Evolutionary conservation across 2,888 invertebrate genomes (phyloP), one percentile per base, ranked within the genome.

Genomic region (Pandemis cinnamomeana): DNA sequence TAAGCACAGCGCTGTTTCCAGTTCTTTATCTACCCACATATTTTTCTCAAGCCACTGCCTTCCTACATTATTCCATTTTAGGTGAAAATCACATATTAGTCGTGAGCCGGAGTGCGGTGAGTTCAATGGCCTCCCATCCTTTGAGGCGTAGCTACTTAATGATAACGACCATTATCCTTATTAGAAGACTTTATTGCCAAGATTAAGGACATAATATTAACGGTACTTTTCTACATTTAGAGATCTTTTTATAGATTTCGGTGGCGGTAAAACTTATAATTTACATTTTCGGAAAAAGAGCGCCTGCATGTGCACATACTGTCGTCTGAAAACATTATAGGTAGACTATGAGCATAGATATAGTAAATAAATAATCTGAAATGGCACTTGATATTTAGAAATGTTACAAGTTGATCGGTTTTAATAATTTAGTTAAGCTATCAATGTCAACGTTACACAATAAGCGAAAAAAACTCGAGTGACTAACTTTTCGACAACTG

Each of bases 61-160:
- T 20, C 60, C 71, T 66, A 72, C 67, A 71, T 69, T 69, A 41
- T 53, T 71, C 63, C 72, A 66, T 67, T 67, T 71, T 68, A 60
- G 72, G 68, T 77, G 42, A 69, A 71, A 75, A 69, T 64, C 76
- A 62, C 42, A 71, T 48, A 67, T n/a, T 44, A 53, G 71, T 71
- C 20, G 42, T 58, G 58, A 44, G 61, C 15, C 71, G 64, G 60
- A 75, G 62, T 67, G 51, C 60, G 42, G 82, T 79, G 80, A 84
- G 89, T 87, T 90, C 88, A 88, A 85, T 81, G 85, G 83, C 84
- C 85, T 81, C 77, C 69, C 60, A 67, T 70, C 74, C 74, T 80
- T 75, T 78, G 72, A 71, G 67, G 72, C 60, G 73, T 64, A 64
- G 69, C 58, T 60, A 51, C 46, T 27, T 58, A 58, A 58, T 58